Percentiles rank a stretch among this genome's conserved stretches.
These are phyloP conservation scores for Danionella cerebrum DNA, from an alignment of 2,113 vertebrate species.

Conservation along the genomic window DNA sequence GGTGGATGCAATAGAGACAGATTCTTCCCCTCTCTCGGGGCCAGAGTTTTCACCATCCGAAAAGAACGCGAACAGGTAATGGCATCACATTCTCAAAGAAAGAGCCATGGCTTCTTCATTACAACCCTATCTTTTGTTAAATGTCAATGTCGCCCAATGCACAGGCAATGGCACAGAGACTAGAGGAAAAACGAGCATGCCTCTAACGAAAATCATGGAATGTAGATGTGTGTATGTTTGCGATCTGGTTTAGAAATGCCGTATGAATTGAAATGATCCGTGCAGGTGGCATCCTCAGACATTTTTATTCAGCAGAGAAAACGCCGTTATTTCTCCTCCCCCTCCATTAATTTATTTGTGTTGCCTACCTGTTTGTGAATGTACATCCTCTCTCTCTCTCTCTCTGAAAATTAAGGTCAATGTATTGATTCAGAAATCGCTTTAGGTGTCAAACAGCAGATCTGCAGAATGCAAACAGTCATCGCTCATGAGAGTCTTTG, in stretches of 20 bases:
- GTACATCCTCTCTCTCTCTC: neutral
- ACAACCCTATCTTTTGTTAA: neutral
- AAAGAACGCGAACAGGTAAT: slow-evolving; percentile 58
- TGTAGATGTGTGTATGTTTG: neutral
- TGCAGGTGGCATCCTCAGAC: slow-evolving; percentile 17
- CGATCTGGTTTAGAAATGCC: neutral
- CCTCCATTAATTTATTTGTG: neutral
- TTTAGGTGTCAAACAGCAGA: slow-evolving; percentile 1
- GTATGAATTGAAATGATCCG: slow-evolving; percentile 3
- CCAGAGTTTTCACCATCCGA: slow-evolving; percentile 50
- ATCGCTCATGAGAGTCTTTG: neutral
- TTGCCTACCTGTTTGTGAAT: slow-evolving; percentile 9
- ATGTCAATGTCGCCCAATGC: neutral
- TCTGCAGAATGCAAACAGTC: slow-evolving; percentile 15
- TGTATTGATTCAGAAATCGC: neutral
- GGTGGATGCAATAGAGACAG: slow-evolving; percentile 63
- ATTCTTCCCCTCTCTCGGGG: slow-evolving; percentile 52
- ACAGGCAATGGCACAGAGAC: neutral
- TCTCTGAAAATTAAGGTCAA: neutral
- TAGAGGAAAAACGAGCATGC: neutral
- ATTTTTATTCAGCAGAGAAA: neutral
- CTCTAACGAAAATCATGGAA: neutral
- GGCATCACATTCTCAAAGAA: slow-evolving; percentile 27
- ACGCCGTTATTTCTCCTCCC: neutral
- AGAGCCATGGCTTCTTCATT: neutral